A percentile compares a stretch with the other conserved stretches of the same genome.
phyloP scores from a whole-genome alignment of 2,888 invertebrate genomes.

The Megamerina dolium region DNA sequence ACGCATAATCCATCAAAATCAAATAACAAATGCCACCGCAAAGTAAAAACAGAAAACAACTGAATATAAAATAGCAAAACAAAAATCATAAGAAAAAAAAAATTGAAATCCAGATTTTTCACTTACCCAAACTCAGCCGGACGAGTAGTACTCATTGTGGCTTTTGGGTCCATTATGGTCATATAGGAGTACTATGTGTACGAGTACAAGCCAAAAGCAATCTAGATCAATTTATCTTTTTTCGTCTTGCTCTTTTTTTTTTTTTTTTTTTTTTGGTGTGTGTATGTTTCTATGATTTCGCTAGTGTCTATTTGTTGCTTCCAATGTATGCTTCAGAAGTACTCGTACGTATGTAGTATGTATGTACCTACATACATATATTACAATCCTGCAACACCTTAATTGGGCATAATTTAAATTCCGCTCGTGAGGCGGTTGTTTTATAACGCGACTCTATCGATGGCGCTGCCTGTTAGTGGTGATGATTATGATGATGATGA shows the following conservation, averaged over 20 bases:
- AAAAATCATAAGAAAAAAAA: not conserved
- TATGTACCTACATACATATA: constrained; percentile 14
- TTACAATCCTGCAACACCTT: constrained; percentile 25
- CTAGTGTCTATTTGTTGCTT: not conserved
- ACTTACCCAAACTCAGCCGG: not conserved
- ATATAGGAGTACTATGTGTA: constrained; percentile 1
- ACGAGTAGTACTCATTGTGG: not conserved
- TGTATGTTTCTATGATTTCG: not conserved
- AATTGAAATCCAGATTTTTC: constrained; percentile 7
- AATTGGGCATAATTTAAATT: constrained; percentile 48
- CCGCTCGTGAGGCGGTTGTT: constrained; percentile 38
- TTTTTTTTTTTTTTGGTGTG: constrained; percentile 2
- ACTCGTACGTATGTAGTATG: constrained; percentile 3
- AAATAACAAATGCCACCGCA: no score
- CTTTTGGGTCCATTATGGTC: not conserved
- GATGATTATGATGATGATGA: not conserved
- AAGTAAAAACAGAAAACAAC: no score
- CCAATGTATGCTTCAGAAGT: not conserved
- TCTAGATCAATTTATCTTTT: constrained; percentile 25
- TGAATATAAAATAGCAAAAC: constrained; percentile 4
- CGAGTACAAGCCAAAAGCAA: constrained; percentile 11
- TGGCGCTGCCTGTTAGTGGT: not conserved
- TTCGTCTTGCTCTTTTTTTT: constrained; percentile 7
- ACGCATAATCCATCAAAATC: constrained; percentile 42
- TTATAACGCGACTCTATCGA: not conserved